Base-by-base conservation (phyloP, 2,797 vertebrate species). In the Florisuga fusca region DNA sequence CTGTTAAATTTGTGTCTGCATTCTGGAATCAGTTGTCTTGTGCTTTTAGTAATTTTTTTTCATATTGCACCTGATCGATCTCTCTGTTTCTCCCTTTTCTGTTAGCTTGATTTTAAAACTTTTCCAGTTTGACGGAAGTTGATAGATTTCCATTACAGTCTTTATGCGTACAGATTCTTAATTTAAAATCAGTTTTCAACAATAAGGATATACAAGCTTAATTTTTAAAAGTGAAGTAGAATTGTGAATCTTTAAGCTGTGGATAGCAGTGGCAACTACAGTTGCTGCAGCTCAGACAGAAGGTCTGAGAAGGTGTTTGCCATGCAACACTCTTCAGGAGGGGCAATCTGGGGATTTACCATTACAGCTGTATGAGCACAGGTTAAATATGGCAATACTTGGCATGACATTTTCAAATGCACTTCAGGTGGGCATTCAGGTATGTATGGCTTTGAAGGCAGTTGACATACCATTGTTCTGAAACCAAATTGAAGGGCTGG, bases 401-500 rank as follows among this genome's bases (percentile, higher is more conserved):
- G 31, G 43, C 13, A 64, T 26, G 58, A 29, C 8, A n/a, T 59
- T 84, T 91, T 69, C 36, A 59, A 77, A 41, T 29, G 4, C 63
- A 8, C 31, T 91, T 90, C 38, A 61, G 23, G 53, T 71, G 4
- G 15, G 6, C 38, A 25, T 88, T 97, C 36, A 15, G 54, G 79
- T 87, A 78, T 87, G 33, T 79, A 58, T 26, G 25, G 29, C 46
- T 31, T 55, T 77, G 92, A 87, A 68, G 34, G 78, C 67, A 73
- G 72, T 50, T 95, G 89, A 68, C 48, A 38, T 69, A 29, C 64
- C 87, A 53, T 93, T 89, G 58, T 93, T 86, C 73, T 64, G 50
- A 82, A 81, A 34, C 14, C 0, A 1, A 91, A 54, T 72, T 90
- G 84, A 96, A 93, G 68, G 3, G 71, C 58, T 45, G 50, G 14